Evolutionary conservation across 2,888 invertebrate genomes (phyloP), one percentile per base, ranked within the genome.

Genomic region (Polyommatus iphigenia): DNA sequence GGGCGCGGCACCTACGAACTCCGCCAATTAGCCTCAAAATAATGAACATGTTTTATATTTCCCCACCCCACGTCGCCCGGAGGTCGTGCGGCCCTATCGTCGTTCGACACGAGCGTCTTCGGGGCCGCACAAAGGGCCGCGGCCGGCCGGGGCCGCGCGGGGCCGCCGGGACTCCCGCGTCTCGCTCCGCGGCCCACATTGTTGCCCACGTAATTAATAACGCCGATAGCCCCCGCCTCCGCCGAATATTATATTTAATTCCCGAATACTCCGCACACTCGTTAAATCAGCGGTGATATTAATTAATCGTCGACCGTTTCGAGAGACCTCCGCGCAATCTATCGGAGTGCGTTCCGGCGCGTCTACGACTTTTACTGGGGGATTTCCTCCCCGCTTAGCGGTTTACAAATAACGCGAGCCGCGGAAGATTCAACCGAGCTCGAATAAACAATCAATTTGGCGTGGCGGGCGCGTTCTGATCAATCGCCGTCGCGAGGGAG

Each of bases 41-140:
- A 94, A 94, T 94, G 94, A 94, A 94, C 93, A 93, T 94, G 94
- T 93, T 94, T 93, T 93, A 93, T 94, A 93, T 92, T 93, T 92
- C 88, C 90, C 88, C 88, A 89, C 91, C 91, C 91, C 88, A 87
- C 92, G 92, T 90, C 91, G 92, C 91, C 91, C 89, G 91, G 92
- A 92, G 92, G 92, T 91, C 91, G 90, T 90, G 89, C 80, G 89
- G 85, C 83, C 86, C 89, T 88, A 89, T 87, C 85, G 85, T 80
- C 79, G 84, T 88, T 86, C 82, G 86, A 89, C 88, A 84, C 82
- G 85, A 86, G 86, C 88, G 88, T 87, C 86, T 88, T 88, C 87
- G 85, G 89, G 87, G 88, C 87, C 83, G 82, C 86, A 87, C 84
- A 88, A 88, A 88, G 88, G 88, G 89, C 89, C 88, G 88, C 83